phyloP scores from a whole-genome alignment of 2,888 invertebrate species.

The Aproaerema taeniolella region DNA sequence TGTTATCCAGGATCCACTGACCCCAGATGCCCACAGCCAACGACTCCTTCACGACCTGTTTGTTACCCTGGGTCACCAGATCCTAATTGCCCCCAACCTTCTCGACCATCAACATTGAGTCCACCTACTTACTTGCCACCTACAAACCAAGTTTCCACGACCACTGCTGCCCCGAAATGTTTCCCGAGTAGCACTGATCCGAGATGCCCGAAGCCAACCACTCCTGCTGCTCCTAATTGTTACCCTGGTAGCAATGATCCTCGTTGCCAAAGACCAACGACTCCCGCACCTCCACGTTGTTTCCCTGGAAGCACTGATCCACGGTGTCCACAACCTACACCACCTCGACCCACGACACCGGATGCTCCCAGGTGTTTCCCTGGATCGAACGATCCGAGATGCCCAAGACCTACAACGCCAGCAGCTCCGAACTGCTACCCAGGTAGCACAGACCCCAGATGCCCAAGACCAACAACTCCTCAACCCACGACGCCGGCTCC shows the following conservation, averaged over 20 bases:
- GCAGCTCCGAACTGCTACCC: slow-evolving; percentile 19
- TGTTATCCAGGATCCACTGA: slow-evolving; percentile 31
- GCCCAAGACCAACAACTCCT: slow-evolving; percentile 24
- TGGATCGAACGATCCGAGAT: slow-evolving; percentile 32
- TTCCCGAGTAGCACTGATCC: slow-evolving; percentile 26
- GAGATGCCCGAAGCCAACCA: slow-evolving; percentile 26
- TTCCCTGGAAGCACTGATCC: slow-evolving; percentile 25
- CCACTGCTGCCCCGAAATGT: slow-evolving; percentile 23
- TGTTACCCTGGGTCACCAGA: slow-evolving; percentile 34
- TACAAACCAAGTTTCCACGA: slow-evolving; percentile 22
- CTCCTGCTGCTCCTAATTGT: slow-evolving; percentile 22
- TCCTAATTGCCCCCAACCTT: slow-evolving; percentile 34
- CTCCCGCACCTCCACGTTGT: slow-evolving; percentile 17
- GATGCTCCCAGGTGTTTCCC: slow-evolving; percentile 28
- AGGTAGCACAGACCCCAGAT: slow-evolving; percentile 31
- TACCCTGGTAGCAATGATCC: slow-evolving; percentile 30
- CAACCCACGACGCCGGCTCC: slow-evolving; percentile 29
- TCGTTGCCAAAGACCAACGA: slow-evolving; percentile 29
- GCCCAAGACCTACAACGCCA: slow-evolving; percentile 30
- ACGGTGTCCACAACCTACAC: slow-evolving; percentile 22
- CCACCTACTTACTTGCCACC: slow-evolving; percentile 22
- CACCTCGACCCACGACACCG: slow-evolving; percentile 24
- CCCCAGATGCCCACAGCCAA: slow-evolving; percentile 25
- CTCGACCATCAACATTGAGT: slow-evolving; percentile 22
- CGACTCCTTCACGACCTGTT: slow-evolving; percentile 15